Evolutionary conservation across 2,888 invertebrate genomes (phyloP).

Genomic region (Pachliopta kotzebuea): DNA sequence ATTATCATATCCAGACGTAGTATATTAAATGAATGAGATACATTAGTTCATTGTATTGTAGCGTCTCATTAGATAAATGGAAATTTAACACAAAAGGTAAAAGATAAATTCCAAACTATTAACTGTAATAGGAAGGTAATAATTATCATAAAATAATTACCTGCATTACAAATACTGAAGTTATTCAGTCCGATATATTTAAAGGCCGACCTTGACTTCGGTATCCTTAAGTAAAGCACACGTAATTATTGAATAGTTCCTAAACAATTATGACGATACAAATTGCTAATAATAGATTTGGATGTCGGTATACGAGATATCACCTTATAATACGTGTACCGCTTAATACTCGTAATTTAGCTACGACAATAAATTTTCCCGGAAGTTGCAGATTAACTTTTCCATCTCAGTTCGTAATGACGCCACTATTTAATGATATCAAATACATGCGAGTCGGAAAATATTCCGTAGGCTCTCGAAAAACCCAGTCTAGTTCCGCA

Average conservation of each 20-base stretch:
- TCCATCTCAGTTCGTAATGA: constrained; percentile 8
- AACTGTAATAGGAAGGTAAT: neutral
- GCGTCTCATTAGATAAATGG: neutral
- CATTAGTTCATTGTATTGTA: neutral
- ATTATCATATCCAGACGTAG: neutral
- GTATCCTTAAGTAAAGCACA: neutral
- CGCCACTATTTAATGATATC: constrained; percentile 24
- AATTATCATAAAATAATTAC: neutral
- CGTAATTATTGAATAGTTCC: neutral
- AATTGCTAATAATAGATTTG: neutral
- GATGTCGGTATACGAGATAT: too few species aligned
- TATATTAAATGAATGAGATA: neutral
- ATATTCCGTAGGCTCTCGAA: constrained; percentile 33
- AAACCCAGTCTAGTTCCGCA: constrained; percentile 40
- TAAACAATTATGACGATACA: neutral
- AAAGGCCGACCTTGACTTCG: neutral
- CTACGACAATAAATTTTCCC: constrained; percentile 25
- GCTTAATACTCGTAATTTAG: neutral
- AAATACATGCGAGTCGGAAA: constrained; percentile 23
- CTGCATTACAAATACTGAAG: neutral
- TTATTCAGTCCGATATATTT: neutral
- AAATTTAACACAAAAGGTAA: neutral
- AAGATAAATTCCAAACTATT: neutral
- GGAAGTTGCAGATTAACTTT: constrained; percentile 25
- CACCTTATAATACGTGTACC: too few species aligned